Evolutionary conservation across 2,113 vertebrate species (phyloP).

Genomic region (Callorhinus ursinus): DNA sequence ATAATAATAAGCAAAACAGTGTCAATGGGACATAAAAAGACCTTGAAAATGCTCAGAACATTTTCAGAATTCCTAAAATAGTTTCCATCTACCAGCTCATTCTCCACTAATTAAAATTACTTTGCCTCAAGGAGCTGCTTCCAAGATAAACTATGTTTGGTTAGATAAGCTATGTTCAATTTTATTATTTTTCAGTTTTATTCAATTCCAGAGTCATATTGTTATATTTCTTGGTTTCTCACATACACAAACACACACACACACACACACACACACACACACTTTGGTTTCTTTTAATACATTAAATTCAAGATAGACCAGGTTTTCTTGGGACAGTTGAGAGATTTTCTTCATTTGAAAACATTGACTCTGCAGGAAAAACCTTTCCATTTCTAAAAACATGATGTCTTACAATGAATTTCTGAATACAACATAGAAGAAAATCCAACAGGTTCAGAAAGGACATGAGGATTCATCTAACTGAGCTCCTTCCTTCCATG

Average conservation of each 20-base stretch:
- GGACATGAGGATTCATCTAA: background rate
- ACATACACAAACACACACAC: background rate
- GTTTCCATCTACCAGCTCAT: background rate
- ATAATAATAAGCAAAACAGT: background rate
- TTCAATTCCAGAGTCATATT: background rate
- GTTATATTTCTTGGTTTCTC: background rate
- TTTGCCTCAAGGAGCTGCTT: conserved; percentile 28
- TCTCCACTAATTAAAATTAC: conserved; percentile 30
- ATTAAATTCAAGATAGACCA: background rate
- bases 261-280: background rate
- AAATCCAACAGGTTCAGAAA: background rate
- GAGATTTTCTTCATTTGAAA: conserved; percentile 11
- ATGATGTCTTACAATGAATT: background rate
- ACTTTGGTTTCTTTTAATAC: background rate
- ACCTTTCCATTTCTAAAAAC: background rate
- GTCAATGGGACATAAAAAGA: background rate
- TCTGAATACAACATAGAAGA: background rate
- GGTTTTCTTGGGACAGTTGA: background rate
- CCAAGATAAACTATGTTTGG: background rate
- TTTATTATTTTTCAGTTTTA: conserved; percentile 44
- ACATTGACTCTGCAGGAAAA: background rate
- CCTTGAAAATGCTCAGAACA: background rate
- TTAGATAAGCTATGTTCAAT: background rate
- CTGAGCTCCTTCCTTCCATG: background rate
- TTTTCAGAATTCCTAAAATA: background rate